Conservation (phyloP, 2,113 vertebrate genomes). For the Pollimyrus isidori region DNA sequence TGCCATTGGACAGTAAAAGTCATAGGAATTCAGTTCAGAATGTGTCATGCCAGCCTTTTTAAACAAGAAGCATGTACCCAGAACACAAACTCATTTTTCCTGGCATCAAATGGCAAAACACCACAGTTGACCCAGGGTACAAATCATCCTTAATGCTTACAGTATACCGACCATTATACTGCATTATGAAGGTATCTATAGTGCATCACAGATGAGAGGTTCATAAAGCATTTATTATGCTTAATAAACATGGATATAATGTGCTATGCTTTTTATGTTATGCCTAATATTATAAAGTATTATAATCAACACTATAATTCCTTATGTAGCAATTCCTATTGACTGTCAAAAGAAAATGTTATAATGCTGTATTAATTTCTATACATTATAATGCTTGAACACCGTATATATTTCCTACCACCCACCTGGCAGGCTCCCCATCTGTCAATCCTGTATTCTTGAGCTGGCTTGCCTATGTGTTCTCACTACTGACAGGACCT, state of each 20-base stretch:
- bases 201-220: no score
- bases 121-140: not conserved
- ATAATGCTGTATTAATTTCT: not conserved
- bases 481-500: not conserved
- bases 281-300: not conserved
- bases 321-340: no score
- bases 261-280: not conserved
- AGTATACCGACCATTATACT: no score
- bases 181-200: no score
- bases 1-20: not conserved
- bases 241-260: no score
- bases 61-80: not conserved
- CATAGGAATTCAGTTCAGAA: no score
- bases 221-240: no score
- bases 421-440: not conserved
- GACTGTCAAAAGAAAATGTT: no score
- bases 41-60: not conserved
- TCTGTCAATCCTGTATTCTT: not conserved
- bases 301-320: not conserved
- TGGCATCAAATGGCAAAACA: not conserved
- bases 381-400: not conserved
- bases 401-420: not conserved
- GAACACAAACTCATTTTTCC: not conserved
- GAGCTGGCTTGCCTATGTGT: not conserved
- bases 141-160: no score